These are phyloP conservation scores for Limnephilus lunatus DNA, from an alignment of 2,888 invertebrate genomes.

Conservation along the genomic window DNA sequence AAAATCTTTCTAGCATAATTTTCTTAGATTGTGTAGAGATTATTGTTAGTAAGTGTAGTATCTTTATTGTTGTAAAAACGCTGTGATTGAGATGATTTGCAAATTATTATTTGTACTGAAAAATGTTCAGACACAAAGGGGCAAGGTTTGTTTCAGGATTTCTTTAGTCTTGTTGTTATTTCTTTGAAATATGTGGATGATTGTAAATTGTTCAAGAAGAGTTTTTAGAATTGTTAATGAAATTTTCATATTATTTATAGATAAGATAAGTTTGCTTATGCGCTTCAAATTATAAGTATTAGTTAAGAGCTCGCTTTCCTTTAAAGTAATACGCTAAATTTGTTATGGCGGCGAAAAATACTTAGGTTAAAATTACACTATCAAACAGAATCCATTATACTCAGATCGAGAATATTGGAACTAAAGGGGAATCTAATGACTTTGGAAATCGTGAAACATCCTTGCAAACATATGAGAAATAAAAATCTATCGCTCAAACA, in stretches of 20 bases:
- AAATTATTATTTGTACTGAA: background rate
- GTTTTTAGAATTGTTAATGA: background rate
- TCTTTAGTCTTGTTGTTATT: background rate
- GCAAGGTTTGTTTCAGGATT: conserved; percentile 2
- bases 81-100: background rate
- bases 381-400: background rate
- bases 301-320: background rate
- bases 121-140: background rate
- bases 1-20: background rate
- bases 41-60: background rate
- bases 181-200: background rate
- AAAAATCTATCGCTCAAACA: background rate
- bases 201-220: background rate
- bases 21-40: background rate
- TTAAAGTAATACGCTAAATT: background rate
- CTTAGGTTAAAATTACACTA: background rate
- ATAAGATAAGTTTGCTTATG: background rate
- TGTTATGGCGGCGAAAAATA: background rate
- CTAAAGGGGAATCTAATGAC: background rate
- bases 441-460: background rate
- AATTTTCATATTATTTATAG: background rate
- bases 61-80: background rate
- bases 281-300: background rate
- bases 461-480: background rate
- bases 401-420: background rate